Conservation (phyloP, 2,113 vertebrate species). For the Gavialis gangeticus region DNA sequence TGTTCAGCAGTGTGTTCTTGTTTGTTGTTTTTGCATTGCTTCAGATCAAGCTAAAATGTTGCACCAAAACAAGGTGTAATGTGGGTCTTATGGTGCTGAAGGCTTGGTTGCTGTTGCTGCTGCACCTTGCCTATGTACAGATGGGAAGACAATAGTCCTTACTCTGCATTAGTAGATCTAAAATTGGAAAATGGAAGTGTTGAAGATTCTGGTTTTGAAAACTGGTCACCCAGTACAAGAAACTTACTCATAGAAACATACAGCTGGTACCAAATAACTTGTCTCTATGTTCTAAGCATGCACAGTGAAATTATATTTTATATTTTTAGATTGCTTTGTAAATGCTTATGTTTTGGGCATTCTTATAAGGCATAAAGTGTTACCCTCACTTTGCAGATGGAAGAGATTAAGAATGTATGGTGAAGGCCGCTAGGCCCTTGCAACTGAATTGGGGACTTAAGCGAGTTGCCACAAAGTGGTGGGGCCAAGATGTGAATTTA, state of each 20-base stretch:
- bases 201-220: constrained; percentile 31
- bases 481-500: not conserved
- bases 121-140: not conserved
- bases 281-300: not conserved
- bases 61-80: not conserved
- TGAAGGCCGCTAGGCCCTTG: too few species aligned
- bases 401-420: not conserved
- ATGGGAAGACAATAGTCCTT: not conserved
- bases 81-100: not conserved
- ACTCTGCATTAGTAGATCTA: not conserved
- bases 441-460: not conserved
- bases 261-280: not conserved
- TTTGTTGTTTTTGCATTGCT: not conserved
- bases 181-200: constrained; percentile 8
- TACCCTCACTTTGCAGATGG: not conserved
- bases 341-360: not conserved
- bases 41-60: not conserved
- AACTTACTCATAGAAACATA: not conserved
- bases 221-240: not conserved
- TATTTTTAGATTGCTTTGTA: not conserved
- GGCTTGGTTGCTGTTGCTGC: not conserved
- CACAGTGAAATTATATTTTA: not conserved
- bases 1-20: not conserved
- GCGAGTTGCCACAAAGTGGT: not conserved
- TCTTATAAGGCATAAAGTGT: constrained; percentile 1